Evolutionary conservation across 2,113 vertebrate genomes (phyloP).

Genomic region (Calyptommatus sinebrachiatus): DNA sequence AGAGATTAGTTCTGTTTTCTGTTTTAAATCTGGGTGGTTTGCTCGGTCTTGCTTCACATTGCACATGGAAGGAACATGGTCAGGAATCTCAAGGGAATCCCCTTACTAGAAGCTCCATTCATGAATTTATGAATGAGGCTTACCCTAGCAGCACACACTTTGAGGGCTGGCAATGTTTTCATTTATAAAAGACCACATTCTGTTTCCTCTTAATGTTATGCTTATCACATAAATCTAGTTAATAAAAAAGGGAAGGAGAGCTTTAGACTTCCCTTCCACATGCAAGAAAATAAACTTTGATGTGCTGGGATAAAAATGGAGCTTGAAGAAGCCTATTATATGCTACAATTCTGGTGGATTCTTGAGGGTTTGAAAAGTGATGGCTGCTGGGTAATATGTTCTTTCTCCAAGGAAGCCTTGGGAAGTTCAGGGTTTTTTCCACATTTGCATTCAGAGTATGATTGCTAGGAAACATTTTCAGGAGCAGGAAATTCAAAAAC

Average conservation of each 20-base stretch:
- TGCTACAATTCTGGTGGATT: neutral
- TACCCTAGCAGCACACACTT: constrained; percentile 15
- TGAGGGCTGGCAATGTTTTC: constrained; percentile 22
- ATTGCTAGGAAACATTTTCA: too few species aligned
- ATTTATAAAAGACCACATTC: constrained; percentile 21
- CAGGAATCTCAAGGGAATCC: neutral
- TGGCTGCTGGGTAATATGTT: neutral
- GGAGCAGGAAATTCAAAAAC: too few species aligned
- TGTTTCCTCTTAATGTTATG: constrained; percentile 26
- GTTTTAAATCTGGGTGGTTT: constrained; percentile 2
- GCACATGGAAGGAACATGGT: neutral
- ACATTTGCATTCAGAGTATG: too few species aligned
- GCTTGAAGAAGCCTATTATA: constrained; percentile 24
- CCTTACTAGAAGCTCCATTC: constrained; percentile 8
- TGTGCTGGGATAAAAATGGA: neutral
- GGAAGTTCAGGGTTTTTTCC: constrained; percentile 16
- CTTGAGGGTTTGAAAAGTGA: constrained; percentile 10
- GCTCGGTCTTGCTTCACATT: neutral
- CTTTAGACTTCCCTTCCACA: neutral
- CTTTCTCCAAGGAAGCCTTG: neutral
- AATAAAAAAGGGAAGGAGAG: constrained; percentile 19
- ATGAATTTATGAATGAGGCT: constrained; percentile 22
- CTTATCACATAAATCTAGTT: neutral
- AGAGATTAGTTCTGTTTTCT: neutral
- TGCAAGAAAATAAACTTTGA: constrained; percentile 17